Base-by-base conservation (phyloP, 2,797 vertebrate species). In the Sebastes vulpes region DNA sequence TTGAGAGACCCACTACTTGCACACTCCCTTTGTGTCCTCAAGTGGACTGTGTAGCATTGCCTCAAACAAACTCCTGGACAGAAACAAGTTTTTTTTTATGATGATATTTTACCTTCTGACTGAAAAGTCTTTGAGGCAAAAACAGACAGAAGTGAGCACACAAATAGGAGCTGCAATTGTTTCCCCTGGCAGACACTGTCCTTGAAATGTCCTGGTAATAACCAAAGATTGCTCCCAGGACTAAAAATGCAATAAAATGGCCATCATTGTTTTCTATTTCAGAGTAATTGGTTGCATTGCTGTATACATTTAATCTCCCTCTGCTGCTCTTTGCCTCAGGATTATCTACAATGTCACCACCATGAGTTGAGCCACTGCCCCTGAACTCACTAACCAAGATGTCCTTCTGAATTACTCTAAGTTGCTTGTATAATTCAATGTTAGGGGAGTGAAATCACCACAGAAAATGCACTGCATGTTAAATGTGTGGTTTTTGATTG, bases 151-250 rank as follows among this genome's bases (percentile, higher is more conserved):
- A 76, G 8, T 76, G 72, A 65, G 35, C 42, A 50, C 65, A 79
- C 54, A 74, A 85, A 78, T 67, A 61, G 25, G 26, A 56, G 26
- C 56, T 83, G 56, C 46, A 76, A 73, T 31, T 64, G 76, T 66
- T 53, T 88, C 77, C 57, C 20, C 68, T 72, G 81, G 64, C 84
- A 72, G 64, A 18, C 29, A 52, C 20, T 81, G 89, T 70, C 93
- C 89, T 94, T 93, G 84, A 92, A 87, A 89, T 70, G 65, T 79
- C 81, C 85, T 71, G 53, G 71, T 72, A 68, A 75, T 82, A 85
- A 75, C 67, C 26, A 73, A 72, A 65, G 54, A 72, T 46, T 87
- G 75, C 81, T 88, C 77, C 42, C 9, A 11, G 77, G 87, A 86
- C 78, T 58, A 26, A 86, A 87, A 70, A 77, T 28, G 83, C 78